Percentiles rank a stretch among this genome's conserved stretches.
phyloP scores from a whole-genome alignment of 2,888 invertebrate species.

The Drosophila mimetica region DNA sequence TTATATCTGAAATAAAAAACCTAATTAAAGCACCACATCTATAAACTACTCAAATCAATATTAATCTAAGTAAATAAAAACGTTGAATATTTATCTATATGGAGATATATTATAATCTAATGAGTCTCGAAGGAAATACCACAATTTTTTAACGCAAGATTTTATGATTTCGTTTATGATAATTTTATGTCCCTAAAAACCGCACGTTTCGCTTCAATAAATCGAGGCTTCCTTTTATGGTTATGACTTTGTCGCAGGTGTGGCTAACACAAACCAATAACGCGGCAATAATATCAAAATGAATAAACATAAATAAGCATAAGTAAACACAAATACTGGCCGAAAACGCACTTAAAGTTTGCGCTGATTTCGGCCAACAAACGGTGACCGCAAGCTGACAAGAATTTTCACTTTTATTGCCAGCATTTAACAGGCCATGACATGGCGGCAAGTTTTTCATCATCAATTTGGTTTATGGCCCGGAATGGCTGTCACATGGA shows the following conservation, averaged over 20 bases:
- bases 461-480: slow-evolving; percentile 77
- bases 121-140: not conserved
- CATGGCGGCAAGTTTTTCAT: slow-evolving; percentile 71
- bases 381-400: slow-evolving; percentile 65
- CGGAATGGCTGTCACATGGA: slow-evolving; percentile 51
- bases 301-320: slow-evolving; percentile 28
- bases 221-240: slow-evolving; percentile 55
- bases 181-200: slow-evolving; percentile 48
- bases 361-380: slow-evolving; percentile 54
- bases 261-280: slow-evolving; percentile 58
- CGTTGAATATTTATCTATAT: not conserved
- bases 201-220: slow-evolving; percentile 40
- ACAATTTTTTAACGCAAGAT: slow-evolving; percentile 12
- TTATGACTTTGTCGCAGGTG: slow-evolving; percentile 74
- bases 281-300: slow-evolving; percentile 35
- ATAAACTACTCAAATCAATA: not conserved
- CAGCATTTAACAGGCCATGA: slow-evolving; percentile 79
- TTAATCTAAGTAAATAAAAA: not conserved
- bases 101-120: not conserved
- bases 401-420: slow-evolving; percentile 79
- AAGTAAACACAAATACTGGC: slow-evolving; percentile 23
- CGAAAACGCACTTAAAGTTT: slow-evolving; percentile 25
- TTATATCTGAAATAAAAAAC: no score
- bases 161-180: slow-evolving; percentile 62
- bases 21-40: not conserved